Base-by-base conservation (phyloP, 1,140 invertebrate species). In the Whitmania pigra region DNA sequence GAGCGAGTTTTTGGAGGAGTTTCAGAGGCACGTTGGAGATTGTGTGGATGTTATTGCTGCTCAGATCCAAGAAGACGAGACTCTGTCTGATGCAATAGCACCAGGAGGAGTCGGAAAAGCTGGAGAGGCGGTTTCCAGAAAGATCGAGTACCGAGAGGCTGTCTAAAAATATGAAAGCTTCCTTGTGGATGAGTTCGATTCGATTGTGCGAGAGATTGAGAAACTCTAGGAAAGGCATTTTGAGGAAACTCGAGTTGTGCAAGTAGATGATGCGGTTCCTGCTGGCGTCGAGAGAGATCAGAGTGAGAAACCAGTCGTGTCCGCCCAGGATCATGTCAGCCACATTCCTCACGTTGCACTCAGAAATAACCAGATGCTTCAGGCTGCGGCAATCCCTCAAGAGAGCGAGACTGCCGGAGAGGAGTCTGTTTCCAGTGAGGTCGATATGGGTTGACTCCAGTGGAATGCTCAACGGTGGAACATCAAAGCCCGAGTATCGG, bases 131-230 rank as follows among this genome's bases (percentile, higher is more conserved):
- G 53, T 74, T 74, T 15, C 22, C 31, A 63, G 70, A 43, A 17
- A 74, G 67, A 27, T 72, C 70, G 9, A 74, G 67, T 27, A 22
- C 43, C 9, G 60, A 72, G 18, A 53, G 66, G 20, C 57, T 49
- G 43, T 43, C 29, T 63, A 74, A 3, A 25, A 53, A 66, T 43
- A 25, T 29, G 25, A 74, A 74, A 20, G 71, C 70, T 20, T 72
- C 54, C 20, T 20, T 25, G 63, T 74, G 70, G 20, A 74, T 72
- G 4, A 66, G n/a, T 69, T 74, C 73, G 29, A 74, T 74, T 27
- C 67, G 57, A 40, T 74, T 74, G 63, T 69, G 29, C 11, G 70
- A 67, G 15, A 74, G 11, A 17, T 55, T 53, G 13, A 74, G 63
- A 20, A 36, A 54, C 22, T 54, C 57, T 27, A 74, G 63, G 43